These are phyloP conservation scores for Pegoplata infirma DNA, from an alignment of 2,888 invertebrate genomes.

Conservation along the genomic window DNA sequence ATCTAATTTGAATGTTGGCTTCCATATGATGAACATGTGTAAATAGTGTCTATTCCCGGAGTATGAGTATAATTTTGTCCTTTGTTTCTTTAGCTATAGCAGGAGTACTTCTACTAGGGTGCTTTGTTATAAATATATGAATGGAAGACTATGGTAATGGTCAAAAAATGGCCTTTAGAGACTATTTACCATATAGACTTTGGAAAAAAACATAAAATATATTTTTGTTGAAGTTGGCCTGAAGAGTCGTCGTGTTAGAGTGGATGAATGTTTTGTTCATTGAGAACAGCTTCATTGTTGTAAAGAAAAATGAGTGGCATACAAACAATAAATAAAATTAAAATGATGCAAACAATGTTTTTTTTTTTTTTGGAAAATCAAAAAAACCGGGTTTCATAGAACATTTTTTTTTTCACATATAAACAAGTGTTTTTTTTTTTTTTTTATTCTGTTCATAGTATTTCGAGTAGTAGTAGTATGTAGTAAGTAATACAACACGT, in stretches of 20 bases:
- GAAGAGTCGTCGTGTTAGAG: constrained; percentile 49
- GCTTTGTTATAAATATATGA: constrained; percentile 23
- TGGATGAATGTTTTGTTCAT: constrained; percentile 17
- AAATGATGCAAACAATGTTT: constrained; percentile 77
- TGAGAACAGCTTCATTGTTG: constrained; percentile 50
- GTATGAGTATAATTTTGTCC: constrained; percentile 45
- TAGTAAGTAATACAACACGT: constrained; percentile 72
- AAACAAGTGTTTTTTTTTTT: constrained; percentile 46
- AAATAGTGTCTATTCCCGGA: constrained; percentile 47
- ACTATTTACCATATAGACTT: constrained; percentile 60
- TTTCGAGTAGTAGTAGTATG: constrained; percentile 52
- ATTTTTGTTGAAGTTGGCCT: constrained; percentile 40
- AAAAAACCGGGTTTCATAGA: constrained; percentile 32
- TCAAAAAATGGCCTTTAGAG: constrained; percentile 65
- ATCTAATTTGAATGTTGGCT: constrained; percentile 76
- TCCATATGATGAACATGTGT: constrained; percentile 51
- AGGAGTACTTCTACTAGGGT: constrained; percentile 9
- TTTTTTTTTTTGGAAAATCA: constrained; percentile 31
- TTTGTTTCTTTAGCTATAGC: constrained; percentile 44
- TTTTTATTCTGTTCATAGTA: constrained; percentile 15
- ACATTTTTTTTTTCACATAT: constrained; percentile 46
- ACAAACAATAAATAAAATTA: constrained; percentile 78
- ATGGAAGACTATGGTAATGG: constrained; percentile 58
- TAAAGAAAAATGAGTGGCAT: constrained; percentile 66
- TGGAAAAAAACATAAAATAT: constrained; percentile 45